phyloP scores from a whole-genome alignment of 2,113 vertebrate species.

The Etia nguti region DNA sequence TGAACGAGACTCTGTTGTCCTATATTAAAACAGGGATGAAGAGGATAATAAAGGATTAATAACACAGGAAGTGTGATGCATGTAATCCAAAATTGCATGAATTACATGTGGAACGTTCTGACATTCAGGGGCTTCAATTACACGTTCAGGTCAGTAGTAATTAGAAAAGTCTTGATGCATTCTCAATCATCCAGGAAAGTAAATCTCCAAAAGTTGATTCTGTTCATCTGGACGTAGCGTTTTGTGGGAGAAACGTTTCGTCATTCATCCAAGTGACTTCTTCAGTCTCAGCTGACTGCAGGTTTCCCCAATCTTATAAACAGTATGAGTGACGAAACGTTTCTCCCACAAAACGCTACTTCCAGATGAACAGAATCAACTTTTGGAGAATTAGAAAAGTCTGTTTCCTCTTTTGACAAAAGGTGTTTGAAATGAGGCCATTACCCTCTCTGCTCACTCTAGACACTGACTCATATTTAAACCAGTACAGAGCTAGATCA shows the following conservation, averaged over 20 bases:
- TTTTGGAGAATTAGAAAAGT: not conserved
- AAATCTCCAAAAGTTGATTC: no score
- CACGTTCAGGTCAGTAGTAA: not conserved
- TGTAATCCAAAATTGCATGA: not conserved
- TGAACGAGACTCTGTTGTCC: not conserved
- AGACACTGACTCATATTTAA: not conserved
- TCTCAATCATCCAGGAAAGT: no score
- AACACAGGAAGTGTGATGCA: not conserved
- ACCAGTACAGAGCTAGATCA: not conserved
- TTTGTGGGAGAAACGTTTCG: no score
- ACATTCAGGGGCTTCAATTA: not conserved
- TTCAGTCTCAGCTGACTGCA: no score
- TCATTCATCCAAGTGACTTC: no score
- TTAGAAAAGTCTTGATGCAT: not conserved
- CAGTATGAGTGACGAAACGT: no score
- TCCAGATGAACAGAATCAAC: no score
- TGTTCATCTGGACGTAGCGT: no score
- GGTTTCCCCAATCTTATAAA: no score
- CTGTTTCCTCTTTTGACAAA: not conserved
- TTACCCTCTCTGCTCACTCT: not conserved
- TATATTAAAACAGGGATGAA: not conserved
- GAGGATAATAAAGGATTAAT: not conserved
- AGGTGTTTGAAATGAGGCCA: conserved; percentile 14
- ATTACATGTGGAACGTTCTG: not conserved
- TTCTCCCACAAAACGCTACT: no score